Conservation (phyloP, 2,113 vertebrate genomes). For the Thunnus thynnus region DNA sequence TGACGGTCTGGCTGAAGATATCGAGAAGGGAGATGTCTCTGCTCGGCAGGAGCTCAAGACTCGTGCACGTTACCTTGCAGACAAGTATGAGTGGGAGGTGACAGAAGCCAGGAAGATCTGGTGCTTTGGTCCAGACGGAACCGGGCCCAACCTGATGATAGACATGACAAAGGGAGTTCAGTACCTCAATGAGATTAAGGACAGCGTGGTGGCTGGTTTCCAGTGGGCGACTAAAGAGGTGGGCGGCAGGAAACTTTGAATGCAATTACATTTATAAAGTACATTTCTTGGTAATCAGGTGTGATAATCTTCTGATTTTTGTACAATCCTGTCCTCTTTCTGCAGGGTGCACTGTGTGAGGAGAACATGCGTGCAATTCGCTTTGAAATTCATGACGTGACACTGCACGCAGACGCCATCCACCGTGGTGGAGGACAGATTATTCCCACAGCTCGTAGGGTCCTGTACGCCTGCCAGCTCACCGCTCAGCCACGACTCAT, state of each 20-base stretch:
- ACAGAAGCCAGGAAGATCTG: conserved; percentile 95
- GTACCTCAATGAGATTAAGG: conserved; percentile 98
- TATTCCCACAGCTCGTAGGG: conserved; percentile 92
- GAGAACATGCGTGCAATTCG: conserved; percentile 93
- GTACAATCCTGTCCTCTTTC: neutral
- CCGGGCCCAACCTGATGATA: conserved; percentile 92
- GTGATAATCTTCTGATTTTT: neutral
- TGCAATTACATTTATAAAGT: neutral
- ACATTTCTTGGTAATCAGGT: neutral
- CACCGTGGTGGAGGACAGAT: conserved; percentile 97
- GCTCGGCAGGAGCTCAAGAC: conserved; percentile 93
- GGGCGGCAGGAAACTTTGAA: conserved; percentile 1
- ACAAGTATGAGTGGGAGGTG: conserved; percentile 97
- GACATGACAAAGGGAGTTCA: conserved; percentile 98
- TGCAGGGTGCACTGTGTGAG: conserved; percentile 92
- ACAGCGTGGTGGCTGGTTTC: conserved; percentile 96
- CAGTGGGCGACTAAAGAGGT: conserved; percentile 98
- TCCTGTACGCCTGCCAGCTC: conserved; percentile 92
- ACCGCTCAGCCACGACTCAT: conserved; percentile 92
- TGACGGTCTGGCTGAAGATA: conserved; percentile 93
- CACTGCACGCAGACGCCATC: conserved; percentile 92
- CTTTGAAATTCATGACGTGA: conserved; percentile 94
- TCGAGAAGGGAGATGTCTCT: conserved; percentile 93
- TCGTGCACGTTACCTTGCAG: conserved; percentile 91
- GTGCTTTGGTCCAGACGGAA: conserved; percentile 96